These are phyloP conservation scores for Clarias batrachus DNA, from an alignment of 2,113 vertebrate species.

Conservation along the genomic window DNA sequence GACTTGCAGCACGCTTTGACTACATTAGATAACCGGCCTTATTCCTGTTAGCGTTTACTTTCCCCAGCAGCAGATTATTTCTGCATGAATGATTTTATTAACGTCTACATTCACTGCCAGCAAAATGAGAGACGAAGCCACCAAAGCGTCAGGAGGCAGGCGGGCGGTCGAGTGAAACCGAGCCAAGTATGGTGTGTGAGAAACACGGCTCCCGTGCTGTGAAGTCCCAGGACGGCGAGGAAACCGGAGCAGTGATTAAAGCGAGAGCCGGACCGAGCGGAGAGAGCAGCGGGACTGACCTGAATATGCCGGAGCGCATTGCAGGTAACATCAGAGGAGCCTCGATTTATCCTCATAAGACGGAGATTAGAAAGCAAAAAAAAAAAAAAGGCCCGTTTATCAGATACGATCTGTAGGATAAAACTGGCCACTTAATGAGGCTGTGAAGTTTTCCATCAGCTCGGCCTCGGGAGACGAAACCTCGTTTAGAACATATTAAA, in stretches of 20 bases:
- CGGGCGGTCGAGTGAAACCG: neutral
- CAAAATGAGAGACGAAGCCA: neutral
- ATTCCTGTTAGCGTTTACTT: neutral
- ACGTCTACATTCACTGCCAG: neutral
- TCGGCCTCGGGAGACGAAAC: neutral
- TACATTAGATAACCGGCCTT: no score
- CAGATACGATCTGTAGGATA: neutral
- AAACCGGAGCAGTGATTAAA: slow-evolving; percentile 56
- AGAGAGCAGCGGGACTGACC: slow-evolving; percentile 60
- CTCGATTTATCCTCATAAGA: slow-evolving; percentile 7
- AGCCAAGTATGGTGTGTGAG: slow-evolving; percentile 1
- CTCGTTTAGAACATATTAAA: neutral
- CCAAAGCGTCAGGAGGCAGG: neutral
- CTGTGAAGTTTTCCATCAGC: neutral
- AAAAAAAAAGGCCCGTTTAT: neutral
- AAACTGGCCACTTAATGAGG: neutral
- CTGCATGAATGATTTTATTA: neutral
- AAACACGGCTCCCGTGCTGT: slow-evolving; percentile 1
- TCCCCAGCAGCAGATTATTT: neutral
- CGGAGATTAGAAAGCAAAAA: slow-evolving; percentile 2
- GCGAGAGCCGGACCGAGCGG: slow-evolving; percentile 14
- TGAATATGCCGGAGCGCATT: slow-evolving; percentile 62
- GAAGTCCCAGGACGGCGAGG: slow-evolving; percentile 24
- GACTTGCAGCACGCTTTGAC: no score
- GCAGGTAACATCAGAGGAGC: slow-evolving; percentile 54